Percentiles rank a stretch among this genome's conserved stretches.
These are phyloP conservation scores for Channa argus DNA, from an alignment of 2,113 vertebrate species.

Conservation along the genomic window DNA sequence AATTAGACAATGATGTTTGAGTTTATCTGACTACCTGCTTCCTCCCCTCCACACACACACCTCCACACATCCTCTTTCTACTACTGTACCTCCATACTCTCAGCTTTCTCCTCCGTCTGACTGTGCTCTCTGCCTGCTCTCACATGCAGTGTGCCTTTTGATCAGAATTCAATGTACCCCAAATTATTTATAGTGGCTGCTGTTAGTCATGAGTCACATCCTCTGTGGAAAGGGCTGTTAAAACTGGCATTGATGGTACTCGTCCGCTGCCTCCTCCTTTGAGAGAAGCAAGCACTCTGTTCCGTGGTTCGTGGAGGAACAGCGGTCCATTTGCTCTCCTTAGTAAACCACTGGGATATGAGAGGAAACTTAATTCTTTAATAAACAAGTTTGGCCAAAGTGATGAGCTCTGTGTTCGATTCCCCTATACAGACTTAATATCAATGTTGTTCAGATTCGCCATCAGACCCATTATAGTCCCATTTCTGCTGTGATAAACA, in stretches of 20 bases:
- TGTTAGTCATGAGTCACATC: slow-evolving; percentile 38
- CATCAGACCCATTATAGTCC: neutral
- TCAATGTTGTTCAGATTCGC: neutral
- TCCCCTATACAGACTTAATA: neutral
- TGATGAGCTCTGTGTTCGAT: neutral
- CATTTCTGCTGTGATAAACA: neutral
- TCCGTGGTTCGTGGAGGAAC: slow-evolving; percentile 8
- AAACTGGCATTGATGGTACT: slow-evolving; percentile 18
- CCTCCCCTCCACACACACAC: neutral
- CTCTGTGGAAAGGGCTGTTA: slow-evolving; percentile 23
- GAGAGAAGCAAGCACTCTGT: slow-evolving; percentile 26
- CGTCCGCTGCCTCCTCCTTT: neutral
- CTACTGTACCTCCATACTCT: slow-evolving; percentile 14
- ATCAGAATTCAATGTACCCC: slow-evolving; percentile 51
- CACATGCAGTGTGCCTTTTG: slow-evolving; percentile 12
- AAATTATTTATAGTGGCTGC: slow-evolving; percentile 43
- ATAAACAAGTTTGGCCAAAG: slow-evolving; percentile 2
- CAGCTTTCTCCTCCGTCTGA: neutral
- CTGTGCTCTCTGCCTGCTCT: neutral
- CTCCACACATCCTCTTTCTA: slow-evolving; percentile 4
- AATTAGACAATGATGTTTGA: slow-evolving; percentile 17
- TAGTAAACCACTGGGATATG: neutral
- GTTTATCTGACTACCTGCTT: slow-evolving; percentile 21
- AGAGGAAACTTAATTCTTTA: slow-evolving; percentile 11
- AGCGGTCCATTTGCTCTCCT: slow-evolving; percentile 22